Percentiles rank a stretch among this genome's conserved stretches.
Conservation (phyloP, 2,797 vertebrate species). For the Cyprinodon diabolis region DNA sequence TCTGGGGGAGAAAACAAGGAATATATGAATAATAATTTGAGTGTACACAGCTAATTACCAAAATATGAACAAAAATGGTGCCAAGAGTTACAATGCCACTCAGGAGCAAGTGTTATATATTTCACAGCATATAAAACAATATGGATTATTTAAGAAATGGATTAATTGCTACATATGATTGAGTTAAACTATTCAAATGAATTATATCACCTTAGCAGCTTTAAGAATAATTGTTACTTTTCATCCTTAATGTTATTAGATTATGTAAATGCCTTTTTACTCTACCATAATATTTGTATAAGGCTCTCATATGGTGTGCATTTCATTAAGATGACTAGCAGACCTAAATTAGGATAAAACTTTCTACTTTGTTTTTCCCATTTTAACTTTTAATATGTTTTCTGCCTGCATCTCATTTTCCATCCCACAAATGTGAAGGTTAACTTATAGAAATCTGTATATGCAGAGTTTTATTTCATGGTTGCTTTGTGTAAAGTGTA, state of each 20-base stretch:
- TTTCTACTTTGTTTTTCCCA: slow-evolving; percentile 13
- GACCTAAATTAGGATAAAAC: slow-evolving; percentile 18
- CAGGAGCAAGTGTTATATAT: no score
- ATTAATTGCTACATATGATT: no score
- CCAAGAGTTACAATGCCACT: not conserved
- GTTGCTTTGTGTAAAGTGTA: slow-evolving; percentile 30
- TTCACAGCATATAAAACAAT: not conserved
- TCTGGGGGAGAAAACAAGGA: not conserved
- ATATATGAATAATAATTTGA: not conserved
- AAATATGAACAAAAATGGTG: not conserved
- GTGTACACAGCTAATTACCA: not conserved
- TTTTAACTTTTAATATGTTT: slow-evolving; percentile 20
- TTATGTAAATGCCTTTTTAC: no score
- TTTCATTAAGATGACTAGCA: no score
- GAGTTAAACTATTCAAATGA: no score
- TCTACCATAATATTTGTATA: no score
- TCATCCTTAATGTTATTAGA: no score
- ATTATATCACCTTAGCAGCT: no score
- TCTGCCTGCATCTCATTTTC: slow-evolving; percentile 25
- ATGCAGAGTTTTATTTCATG: slow-evolving; percentile 43
- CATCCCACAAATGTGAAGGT: slow-evolving; percentile 42
- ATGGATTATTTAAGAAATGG: not conserved
- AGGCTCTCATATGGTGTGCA: no score
- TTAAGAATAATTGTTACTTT: no score
- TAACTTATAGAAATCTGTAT: slow-evolving; percentile 48